Percentiles rank a stretch among this genome's conserved stretches.
phyloP scores from a whole-genome alignment of 37 sponge, comb jelly and placozoan genomes.

The Chondrilla cf. caribensis region DNA sequence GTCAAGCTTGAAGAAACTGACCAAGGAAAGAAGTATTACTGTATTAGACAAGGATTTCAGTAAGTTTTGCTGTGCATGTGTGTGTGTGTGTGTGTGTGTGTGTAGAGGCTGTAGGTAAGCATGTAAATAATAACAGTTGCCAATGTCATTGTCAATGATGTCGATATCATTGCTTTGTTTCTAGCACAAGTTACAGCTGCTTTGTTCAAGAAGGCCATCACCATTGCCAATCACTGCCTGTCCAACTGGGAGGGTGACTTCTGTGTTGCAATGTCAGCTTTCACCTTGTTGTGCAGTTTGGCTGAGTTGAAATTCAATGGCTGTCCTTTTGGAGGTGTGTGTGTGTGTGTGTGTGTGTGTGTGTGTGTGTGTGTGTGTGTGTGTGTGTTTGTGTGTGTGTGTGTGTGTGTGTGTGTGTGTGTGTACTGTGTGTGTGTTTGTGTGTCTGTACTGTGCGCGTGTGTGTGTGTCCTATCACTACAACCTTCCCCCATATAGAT shows the following conservation, averaged over 20 bases:
- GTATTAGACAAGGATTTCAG: too few species aligned
- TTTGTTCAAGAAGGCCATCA: conserved; percentile 40
- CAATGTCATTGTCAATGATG: too few species aligned
- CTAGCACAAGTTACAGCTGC: conserved; percentile 22
- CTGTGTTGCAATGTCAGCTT: conserved; percentile 54
- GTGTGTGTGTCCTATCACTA: not conserved
- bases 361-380: not conserved
- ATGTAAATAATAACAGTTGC: too few species aligned
- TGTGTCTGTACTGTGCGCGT: not conserved
- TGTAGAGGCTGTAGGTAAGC: too few species aligned
- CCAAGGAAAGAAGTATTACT: too few species aligned
- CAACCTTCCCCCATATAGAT: conserved; percentile 25
- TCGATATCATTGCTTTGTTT: too few species aligned
- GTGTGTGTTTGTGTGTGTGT: conserved; percentile 8
- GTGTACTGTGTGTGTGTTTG: not conserved
- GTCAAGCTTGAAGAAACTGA: too few species aligned
- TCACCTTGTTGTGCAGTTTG: conserved; percentile 60
- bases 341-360: not conserved
- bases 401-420: conserved; percentile 8
- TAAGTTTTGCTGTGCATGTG: too few species aligned
- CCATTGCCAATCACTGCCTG: conserved; percentile 33
- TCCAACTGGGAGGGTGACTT: not conserved
- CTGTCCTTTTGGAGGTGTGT: conserved; percentile 15
- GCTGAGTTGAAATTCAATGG: conserved; percentile 54
- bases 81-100: too few species aligned